Evolutionary conservation across 1,140 invertebrate species (phyloP), one percentile per base, ranked within the genome.

Genomic region (Heliconius nattereri): DNA sequence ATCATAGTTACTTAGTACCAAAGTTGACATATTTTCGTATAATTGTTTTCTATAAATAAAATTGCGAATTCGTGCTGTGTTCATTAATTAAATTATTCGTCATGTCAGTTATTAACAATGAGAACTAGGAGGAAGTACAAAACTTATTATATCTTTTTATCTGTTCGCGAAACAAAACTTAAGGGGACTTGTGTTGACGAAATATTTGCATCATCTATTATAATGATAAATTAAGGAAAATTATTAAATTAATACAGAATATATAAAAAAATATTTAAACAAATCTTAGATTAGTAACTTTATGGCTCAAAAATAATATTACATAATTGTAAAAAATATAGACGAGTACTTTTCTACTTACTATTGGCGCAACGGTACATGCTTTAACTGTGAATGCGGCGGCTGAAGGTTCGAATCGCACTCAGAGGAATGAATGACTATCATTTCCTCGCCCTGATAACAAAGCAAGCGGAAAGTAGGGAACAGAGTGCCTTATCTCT

Each of bases 11-110:
- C 40, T 45, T 72, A 72, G 71, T 78, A 54, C 32, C 23, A 79
- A 75, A 20, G 57, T 57, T 78, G 45, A 57, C 49, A 29, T 70
- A 70, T 75, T 74, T 81, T 73, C 80, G 71, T 60, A 60, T 78
- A 26, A 77, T 73, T 77, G 57, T 52, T 66, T 66, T 11, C 60
- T 66, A 29, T 66, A 66, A 11, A 66, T 26, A 66, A 60, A 60
- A 26, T 60, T 60, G 11, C 57, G n/a, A 60, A 11, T 66, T 66
- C 60, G 60, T 66, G 60, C 60, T 29, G 26, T 13, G 60, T 66
- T 66, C 60, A 66, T 66, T 66, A 66, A 66, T 66, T 29, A 66
- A 66, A 66, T 66, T 66, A 66, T 66, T 66, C 60, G 13, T 66
- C 60, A 66, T 66, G 60, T 66, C 60, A 66, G 23, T 29, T 7